Base-by-base conservation (phyloP, 2,888 invertebrate species). In the Patella ulyssiponensis region DNA sequence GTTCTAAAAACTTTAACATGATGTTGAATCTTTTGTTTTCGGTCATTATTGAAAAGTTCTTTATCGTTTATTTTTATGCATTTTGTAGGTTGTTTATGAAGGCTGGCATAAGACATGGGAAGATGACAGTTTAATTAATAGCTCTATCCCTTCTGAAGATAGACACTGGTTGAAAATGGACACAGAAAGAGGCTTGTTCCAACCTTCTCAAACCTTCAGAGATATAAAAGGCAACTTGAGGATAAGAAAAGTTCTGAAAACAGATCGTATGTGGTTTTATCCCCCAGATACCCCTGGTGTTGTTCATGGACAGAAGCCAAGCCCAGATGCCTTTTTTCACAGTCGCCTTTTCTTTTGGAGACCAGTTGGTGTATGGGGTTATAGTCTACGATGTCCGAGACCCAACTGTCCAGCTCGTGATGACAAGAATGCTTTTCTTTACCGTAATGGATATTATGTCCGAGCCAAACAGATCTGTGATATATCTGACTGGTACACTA, bases 311-410 rank as follows among this genome's bases (percentile, higher is more conserved):
- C 9, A 5, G 14, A 27, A 52, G 9, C 73, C 51, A 17, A 52
- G 11, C 4, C 54, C 53, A n/a, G 54, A 73, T 33, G 53, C 54
- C 2, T 73, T 73, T 56, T 73, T 73, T 27, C 54, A 20, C 12
- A 23, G 73, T 27, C 51, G 73, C 9, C n/a, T 73, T n/a, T 73
- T 73, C 27, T 73, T 73, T 56, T 73, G 53, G 73, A 73, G 73
- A 23, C 73, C 73, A n/a, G n/a, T 73, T 15, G 73, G 73, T n/a
- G 53, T 73, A 2, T 73, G 73, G 73, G 11, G 73, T 11, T 73
- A 73, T 54, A 53, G n/a, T 27, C 27, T 73, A 27, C n/a, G 73
- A 7, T 73, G 73, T 15, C 73, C 73, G 3, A n/a, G 54, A 27
- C 27, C 4, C 15, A 53, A 73, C 54, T 73, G 73, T 56, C 73